Evolutionary conservation across 2,888 invertebrate genomes (phyloP).

Genomic region (Hypercompe scribonia): DNA sequence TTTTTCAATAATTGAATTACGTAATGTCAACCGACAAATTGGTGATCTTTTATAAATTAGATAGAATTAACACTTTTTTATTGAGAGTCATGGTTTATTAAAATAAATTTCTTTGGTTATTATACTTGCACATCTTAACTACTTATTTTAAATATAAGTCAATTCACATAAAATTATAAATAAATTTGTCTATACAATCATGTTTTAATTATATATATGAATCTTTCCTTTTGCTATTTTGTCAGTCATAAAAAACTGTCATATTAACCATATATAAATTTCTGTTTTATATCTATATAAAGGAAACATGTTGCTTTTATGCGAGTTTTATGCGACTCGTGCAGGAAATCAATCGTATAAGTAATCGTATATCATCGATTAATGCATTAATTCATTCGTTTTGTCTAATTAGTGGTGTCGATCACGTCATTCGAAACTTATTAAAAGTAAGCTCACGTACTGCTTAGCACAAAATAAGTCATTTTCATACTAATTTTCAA

Average conservation of each 20-base stretch:
- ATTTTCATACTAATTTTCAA: slow-evolving; percentile 45
- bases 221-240: not conserved
- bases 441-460: slow-evolving; percentile 39
- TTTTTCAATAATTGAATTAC: slow-evolving; percentile 4
- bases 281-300: not conserved
- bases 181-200: not conserved
- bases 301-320: not conserved
- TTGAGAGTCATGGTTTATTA: too few relatives aligned
- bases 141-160: too few relatives aligned
- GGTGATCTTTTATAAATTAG: not conserved
- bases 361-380: slow-evolving; percentile 1
- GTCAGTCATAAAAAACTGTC: not conserved
- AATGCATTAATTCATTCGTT: not conserved
- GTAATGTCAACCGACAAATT: not conserved
- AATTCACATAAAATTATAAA: too few relatives aligned
- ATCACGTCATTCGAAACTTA: slow-evolving; percentile 14
- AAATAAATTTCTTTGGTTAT: not conserved
- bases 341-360: slow-evolving; percentile 2
- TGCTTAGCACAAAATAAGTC: slow-evolving; percentile 32
- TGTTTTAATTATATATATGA: not conserved
- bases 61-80: too few relatives aligned
- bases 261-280: not conserved
- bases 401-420: slow-evolving; percentile 11
- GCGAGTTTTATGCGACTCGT: not conserved
- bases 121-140: not conserved